Base-by-base conservation (phyloP, 2,797 vertebrate species). In the Anisognathus igniventris region DNA sequence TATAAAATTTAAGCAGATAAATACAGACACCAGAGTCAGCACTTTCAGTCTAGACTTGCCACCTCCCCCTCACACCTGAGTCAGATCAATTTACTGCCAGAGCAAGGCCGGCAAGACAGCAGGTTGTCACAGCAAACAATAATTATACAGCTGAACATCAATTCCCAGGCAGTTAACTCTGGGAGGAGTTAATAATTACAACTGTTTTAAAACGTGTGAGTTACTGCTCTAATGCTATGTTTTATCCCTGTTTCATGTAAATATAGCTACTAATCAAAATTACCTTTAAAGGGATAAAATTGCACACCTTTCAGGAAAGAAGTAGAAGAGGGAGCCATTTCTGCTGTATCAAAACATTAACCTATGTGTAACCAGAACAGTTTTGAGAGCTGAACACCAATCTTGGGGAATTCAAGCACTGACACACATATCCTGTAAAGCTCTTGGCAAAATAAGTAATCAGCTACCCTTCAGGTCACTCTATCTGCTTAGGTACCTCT, bases 41-140 rank as follows among this genome's bases (percentile, higher is more conserved):
- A 44, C 39, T 88, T 91, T 40, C 61, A 83, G 85, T 81, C 90
- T 91, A 88, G 88, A 93, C 93, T 75, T 93, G 68, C 54, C 16
- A 64, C 54, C 75, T 83, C 90, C 83, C 28, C 66, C 81, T 91
- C 91, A 79, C 23, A 88, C 82, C 51, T 91, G 91, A 95, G 86
- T 92, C 92, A 95, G 45, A 92, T 10, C 70, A 60, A 88, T 86
- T 80, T 78, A 83, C 58, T 78, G 57, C 72, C 53, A 65, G 42
- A 94, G 37, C 39, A 72, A 62, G 40, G 66, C 62, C 93, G 58
- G 24, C 20, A 88, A 83, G 71, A 58, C 56, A 86, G 92, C 58
- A 68, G 77, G 47, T 30, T 88, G 89, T 65, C 87, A 88, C 65
- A 88, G 47, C 7, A 2, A 94, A 80, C 30, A 66, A 8, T 31